phyloP scores from a whole-genome alignment of 2,797 vertebrate species.

The Lutjanus campechanus region DNA sequence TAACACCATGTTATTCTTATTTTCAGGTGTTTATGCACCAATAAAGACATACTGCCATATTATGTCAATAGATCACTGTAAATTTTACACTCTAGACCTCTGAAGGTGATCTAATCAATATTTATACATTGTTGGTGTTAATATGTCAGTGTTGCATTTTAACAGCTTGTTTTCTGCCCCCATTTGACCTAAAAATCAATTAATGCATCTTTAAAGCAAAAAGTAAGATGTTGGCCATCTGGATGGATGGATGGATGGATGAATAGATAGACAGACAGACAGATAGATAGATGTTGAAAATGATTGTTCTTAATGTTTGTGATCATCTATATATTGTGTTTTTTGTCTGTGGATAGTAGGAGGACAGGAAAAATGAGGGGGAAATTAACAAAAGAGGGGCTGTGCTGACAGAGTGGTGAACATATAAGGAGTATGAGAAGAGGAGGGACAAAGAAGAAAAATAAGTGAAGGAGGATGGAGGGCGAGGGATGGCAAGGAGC shows the following conservation, averaged over 20 bases:
- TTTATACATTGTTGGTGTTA: too few species aligned
- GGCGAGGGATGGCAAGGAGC: slow-evolving; percentile 18
- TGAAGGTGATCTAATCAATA: too few species aligned
- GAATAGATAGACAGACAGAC: slow-evolving; percentile 4
- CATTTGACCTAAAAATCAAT: too few species aligned
- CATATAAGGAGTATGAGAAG: slow-evolving; percentile 8
- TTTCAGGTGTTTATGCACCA: too few species aligned
- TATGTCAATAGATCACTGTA: too few species aligned
- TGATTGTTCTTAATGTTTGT: slow-evolving; percentile 6
- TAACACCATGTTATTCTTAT: too few species aligned
- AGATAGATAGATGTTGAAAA: slow-evolving; percentile 5
- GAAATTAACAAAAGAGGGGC: slow-evolving; percentile 11
- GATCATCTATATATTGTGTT: not conserved
- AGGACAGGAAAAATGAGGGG: slow-evolving; percentile 17
- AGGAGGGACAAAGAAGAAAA: slow-evolving; percentile 5
- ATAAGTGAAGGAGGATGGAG: slow-evolving; percentile 19
- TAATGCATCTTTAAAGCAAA: too few species aligned
- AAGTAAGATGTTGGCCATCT: too few species aligned
- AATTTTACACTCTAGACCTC: too few species aligned
- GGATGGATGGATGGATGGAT: slow-evolving; percentile 3
- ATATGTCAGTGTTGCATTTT: too few species aligned
- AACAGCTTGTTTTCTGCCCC: too few species aligned
- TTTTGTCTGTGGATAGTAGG: slow-evolving; percentile 1
- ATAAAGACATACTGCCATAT: too few species aligned
- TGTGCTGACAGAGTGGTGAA: not conserved